Evolutionary conservation across 2,797 vertebrate species (phyloP).

Genomic region (Coluber constrictor): DNA sequence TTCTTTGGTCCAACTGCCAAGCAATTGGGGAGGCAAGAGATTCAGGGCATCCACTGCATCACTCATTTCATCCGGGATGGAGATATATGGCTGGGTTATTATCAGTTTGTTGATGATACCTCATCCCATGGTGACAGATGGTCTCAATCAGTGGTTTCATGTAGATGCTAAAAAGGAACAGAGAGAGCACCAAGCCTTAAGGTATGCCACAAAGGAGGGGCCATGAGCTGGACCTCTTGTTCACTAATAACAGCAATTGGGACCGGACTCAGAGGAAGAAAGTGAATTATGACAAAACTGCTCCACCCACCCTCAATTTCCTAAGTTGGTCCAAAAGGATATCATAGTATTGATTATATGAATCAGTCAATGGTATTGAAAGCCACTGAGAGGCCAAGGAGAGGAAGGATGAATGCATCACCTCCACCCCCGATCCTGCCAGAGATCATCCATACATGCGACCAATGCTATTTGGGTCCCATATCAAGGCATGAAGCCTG

Average conservation of each 20-base stretch:
- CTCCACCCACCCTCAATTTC: neutral
- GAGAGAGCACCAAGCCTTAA: neutral
- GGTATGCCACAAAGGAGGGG: neutral
- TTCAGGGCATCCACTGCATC: neutral
- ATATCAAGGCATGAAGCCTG: rapidly evolving
- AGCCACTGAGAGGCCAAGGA: neutral
- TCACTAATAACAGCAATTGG: neutral
- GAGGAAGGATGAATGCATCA: neutral
- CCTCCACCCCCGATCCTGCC: neutral
- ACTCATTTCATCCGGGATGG: neutral
- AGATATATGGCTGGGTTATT: neutral
- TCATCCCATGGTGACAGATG: neutral
- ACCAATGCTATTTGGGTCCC: neutral
- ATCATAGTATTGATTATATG: neutral
- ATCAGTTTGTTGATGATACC: neutral
- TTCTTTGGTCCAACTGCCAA: neutral
- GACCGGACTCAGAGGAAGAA: neutral
- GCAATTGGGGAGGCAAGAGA: neutral
- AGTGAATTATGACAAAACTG: neutral
- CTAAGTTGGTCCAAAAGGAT: neutral
- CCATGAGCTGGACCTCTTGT: neutral
- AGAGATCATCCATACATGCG: neutral
- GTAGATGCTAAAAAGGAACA: neutral
- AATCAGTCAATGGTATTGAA: neutral
- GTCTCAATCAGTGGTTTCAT: neutral